These are phyloP conservation scores for Lottia gigantea DNA, from an alignment of 2,888 invertebrate species.

Conservation along the genomic window DNA sequence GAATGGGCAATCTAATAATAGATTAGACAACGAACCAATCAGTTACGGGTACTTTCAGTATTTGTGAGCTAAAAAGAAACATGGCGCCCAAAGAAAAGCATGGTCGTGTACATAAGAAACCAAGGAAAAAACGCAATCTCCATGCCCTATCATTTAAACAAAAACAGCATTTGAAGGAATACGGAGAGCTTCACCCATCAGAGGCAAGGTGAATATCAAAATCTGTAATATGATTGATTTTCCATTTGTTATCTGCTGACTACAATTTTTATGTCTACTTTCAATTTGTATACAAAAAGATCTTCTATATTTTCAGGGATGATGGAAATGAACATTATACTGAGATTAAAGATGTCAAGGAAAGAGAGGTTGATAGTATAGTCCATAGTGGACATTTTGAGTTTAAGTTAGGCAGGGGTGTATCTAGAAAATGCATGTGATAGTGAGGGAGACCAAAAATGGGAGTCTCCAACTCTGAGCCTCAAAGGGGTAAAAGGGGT, in stretches of 20 bases:
- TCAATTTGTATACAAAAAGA: no score
- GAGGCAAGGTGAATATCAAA: constrained; percentile 29
- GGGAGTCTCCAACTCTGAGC: no score
- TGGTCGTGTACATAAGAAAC: constrained; percentile 13
- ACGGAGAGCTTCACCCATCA: constrained; percentile 41
- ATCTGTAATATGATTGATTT: no score
- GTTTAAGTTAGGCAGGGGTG: background rate
- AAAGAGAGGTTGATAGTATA: background rate
- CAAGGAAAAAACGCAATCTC: constrained; percentile 4
- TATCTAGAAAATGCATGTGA: no score
- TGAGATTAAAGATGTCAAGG: background rate
- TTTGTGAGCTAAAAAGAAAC: constrained; percentile 7
- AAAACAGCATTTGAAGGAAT: constrained; percentile 35
- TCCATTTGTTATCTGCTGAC: no score
- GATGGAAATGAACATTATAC: background rate
- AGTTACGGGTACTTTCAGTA: no score
- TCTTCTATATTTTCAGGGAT: background rate
- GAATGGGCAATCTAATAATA: no score
- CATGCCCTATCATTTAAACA: constrained; percentile 29
- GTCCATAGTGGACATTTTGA: background rate
- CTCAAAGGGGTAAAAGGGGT: no score
- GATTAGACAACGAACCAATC: no score
- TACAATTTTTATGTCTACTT: no score
- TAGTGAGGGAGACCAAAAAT: no score
- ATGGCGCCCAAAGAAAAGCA: constrained; percentile 19